These are phyloP conservation scores for Cetonia aurata DNA, from an alignment of 2,888 invertebrate genomes.

Conservation along the genomic window DNA sequence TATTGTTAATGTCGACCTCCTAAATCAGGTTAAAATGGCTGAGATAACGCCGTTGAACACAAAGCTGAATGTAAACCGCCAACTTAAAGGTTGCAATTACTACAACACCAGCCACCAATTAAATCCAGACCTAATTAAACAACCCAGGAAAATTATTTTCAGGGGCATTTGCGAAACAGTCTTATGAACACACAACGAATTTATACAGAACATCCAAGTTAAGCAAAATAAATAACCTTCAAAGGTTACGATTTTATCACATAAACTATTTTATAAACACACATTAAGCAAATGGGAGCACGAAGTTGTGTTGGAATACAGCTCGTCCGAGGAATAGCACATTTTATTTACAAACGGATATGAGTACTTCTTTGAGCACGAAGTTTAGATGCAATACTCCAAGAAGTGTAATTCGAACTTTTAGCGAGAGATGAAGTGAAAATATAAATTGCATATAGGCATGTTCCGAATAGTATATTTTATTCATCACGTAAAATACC, in stretches of 20 bases:
- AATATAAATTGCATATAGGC: no score
- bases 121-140: conserved; percentile 37
- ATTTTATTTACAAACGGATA: no score
- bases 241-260: conserved; percentile 4
- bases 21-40: conserved; percentile 26
- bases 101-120: neutral
- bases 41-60: conserved; percentile 7
- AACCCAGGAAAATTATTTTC: conserved; percentile 36
- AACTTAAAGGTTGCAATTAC: conserved; percentile 24
- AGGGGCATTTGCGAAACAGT: conserved; percentile 34
- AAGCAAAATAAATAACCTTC: conserved; percentile 2
- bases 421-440: no score
- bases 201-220: conserved; percentile 19
- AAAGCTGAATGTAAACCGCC: neutral
- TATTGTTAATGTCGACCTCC: conserved; percentile 3
- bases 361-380: no score
- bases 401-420: no score
- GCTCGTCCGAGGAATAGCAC: no score
- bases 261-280: neutral
- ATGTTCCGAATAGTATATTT: no score
- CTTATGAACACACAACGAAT: conserved; percentile 1
- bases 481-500: no score
- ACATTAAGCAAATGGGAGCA: neutral
- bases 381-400: no score
- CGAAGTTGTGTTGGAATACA: neutral